phyloP scores from a whole-genome alignment of 23 tunicate species.

The Ciona savignyi region DNA sequence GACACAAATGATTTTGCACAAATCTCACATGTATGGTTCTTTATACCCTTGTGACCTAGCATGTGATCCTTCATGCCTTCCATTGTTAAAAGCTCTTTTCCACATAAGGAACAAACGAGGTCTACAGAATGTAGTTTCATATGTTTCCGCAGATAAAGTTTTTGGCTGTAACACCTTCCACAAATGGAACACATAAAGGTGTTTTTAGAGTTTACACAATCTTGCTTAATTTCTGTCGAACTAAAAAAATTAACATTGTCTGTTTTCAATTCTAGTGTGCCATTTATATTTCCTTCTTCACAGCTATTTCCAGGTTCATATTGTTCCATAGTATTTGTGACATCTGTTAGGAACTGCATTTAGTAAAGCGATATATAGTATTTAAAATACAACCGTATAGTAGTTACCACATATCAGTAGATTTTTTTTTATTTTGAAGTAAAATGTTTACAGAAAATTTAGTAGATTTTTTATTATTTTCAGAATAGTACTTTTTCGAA shows the following conservation, averaged over 20 bases:
- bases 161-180: not conserved
- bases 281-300: no score
- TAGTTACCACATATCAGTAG: no score
- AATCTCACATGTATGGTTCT: not conserved
- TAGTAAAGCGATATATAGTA: no score
- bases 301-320: no score
- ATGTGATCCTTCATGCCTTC: not conserved
- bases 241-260: not conserved
- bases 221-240: not conserved
- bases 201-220: not conserved
- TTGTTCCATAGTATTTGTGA: no score
- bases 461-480: no score
- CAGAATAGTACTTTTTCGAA: no score
- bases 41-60: not conserved
- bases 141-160: not conserved
- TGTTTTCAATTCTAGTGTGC: no score
- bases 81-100: not conserved
- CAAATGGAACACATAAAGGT: not conserved
- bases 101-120: not conserved
- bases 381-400: no score
- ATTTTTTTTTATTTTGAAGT: no score
- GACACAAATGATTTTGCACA: not conserved
- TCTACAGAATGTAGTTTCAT: not conserved
- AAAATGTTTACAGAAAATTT: no score
- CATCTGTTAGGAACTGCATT: no score